A percentile compares a stretch with the other conserved stretches of the same genome.
These are phyloP conservation scores for Aplocera efformata DNA, from an alignment of 2,888 invertebrate genomes.

Conservation along the genomic window DNA sequence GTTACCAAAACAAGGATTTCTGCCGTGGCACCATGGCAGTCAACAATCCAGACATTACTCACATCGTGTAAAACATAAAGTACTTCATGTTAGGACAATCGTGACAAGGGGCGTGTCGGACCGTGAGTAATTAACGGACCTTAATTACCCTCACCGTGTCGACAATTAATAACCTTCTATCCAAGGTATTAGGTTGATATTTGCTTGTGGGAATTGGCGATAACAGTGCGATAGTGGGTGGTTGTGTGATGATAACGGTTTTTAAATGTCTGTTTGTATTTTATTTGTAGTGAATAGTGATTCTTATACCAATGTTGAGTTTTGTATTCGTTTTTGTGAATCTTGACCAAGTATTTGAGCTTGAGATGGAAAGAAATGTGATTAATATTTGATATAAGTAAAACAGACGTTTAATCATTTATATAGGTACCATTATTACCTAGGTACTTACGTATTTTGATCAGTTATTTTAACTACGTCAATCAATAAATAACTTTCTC, in stretches of 20 bases:
- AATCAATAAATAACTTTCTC: no score
- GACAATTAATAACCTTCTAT: background rate
- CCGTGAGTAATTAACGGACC: slow-evolving; percentile 23
- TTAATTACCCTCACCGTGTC: slow-evolving; percentile 15
- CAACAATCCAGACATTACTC: slow-evolving; percentile 1
- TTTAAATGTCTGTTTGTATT: slow-evolving; percentile 23
- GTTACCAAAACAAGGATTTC: no score
- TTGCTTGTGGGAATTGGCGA: background rate
- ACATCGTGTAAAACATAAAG: slow-evolving; percentile 1
- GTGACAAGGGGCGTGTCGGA: slow-evolving; percentile 28
- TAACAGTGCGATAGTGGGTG: slow-evolving; percentile 21
- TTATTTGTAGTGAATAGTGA: background rate
- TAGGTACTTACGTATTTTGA: no score
- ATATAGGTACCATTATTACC: no score
- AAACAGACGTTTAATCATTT: no score
- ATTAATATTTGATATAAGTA: no score
- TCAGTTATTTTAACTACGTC: no score
- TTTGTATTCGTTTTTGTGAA: no score
- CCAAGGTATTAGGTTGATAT: slow-evolving; percentile 2
- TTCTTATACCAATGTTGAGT: no score
- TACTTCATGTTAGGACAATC: slow-evolving; percentile 20
- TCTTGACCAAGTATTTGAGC: no score
- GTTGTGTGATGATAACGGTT: slow-evolving; percentile 25
- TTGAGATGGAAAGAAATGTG: no score
- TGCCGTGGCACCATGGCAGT: slow-evolving; percentile 5